These are phyloP conservation scores for Sminthopsis crassicaudata DNA, from an alignment of 2,113 vertebrate species.

Conservation along the genomic window DNA sequence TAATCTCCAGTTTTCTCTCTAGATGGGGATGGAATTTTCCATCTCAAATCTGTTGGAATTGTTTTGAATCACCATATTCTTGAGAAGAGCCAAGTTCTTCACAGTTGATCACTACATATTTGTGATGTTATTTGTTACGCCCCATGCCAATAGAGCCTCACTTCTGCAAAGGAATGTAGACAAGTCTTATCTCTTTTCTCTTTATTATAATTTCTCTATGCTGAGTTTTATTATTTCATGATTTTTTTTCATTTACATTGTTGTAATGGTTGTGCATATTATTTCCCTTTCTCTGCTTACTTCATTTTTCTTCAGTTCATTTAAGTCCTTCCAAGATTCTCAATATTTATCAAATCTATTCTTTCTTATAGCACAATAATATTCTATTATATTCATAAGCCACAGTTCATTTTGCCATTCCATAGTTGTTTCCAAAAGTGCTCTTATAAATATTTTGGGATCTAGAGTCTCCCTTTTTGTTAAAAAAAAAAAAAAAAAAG, in stretches of 20 bases:
- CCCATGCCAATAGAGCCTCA: neutral
- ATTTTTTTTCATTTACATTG: neutral
- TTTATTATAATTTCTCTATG: neutral
- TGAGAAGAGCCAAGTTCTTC: no score
- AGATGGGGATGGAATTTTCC: no score
- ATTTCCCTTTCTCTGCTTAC: neutral
- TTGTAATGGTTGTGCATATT: neutral
- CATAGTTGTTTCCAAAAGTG: neutral
- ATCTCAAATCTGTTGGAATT: no score
- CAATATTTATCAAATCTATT: neutral
- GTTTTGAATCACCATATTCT: no score
- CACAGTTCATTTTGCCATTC: neutral
- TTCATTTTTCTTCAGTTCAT: neutral
- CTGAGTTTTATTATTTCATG: neutral
- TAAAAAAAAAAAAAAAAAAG: neutral
- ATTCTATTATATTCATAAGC: neutral
- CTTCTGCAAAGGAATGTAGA: neutral
- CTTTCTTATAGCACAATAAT: neutral
- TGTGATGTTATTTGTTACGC: neutral
- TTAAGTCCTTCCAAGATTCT: neutral
- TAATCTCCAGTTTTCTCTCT: no score
- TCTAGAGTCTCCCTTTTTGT: neutral
- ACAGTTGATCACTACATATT: no score
- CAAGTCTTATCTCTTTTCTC: neutral
- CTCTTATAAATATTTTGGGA: neutral